Conservation (phyloP, 64 coral and sea anemone species). For the Hydrozoanthus tunicans region DNA sequence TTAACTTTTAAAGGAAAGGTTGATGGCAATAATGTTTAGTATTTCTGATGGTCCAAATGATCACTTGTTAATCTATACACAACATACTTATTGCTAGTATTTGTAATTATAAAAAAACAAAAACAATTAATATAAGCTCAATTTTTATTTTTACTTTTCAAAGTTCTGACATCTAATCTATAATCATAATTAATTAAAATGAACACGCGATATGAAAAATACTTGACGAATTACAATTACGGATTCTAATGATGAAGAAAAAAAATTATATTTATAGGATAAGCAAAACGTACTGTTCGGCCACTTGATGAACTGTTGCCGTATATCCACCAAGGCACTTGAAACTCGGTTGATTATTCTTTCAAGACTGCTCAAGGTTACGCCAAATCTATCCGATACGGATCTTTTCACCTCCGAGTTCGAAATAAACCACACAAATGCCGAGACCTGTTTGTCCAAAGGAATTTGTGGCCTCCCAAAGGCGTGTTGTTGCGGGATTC, state of each 20-base stretch:
- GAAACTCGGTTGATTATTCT: slow-evolving; percentile 32
- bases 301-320: slow-evolving; percentile 31
- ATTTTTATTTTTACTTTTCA: neutral
- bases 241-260: slow-evolving; percentile 2
- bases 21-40: neutral
- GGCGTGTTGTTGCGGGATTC: neutral
- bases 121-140: neutral
- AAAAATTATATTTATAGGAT: neutral
- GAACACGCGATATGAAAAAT: neutral
- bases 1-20: neutral
- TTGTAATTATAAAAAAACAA: slow-evolving; percentile 4
- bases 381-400: slow-evolving; percentile 1
- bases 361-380: slow-evolving; percentile 27
- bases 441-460: neutral
- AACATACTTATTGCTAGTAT: neutral
- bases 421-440: neutral
- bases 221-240: no score
- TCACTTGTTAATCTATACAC: neutral
- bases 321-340: neutral
- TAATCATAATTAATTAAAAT: neutral
- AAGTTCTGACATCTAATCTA: neutral
- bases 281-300: neutral
- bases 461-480: slow-evolving; percentile 17
- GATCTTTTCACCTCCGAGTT: slow-evolving; percentile 23
- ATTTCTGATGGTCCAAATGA: slow-evolving; percentile 10